Evolutionary conservation across 1,140 invertebrate genomes (phyloP), one percentile per base, ranked within the genome.

Genomic region (Philotrypesis tridentata): DNA sequence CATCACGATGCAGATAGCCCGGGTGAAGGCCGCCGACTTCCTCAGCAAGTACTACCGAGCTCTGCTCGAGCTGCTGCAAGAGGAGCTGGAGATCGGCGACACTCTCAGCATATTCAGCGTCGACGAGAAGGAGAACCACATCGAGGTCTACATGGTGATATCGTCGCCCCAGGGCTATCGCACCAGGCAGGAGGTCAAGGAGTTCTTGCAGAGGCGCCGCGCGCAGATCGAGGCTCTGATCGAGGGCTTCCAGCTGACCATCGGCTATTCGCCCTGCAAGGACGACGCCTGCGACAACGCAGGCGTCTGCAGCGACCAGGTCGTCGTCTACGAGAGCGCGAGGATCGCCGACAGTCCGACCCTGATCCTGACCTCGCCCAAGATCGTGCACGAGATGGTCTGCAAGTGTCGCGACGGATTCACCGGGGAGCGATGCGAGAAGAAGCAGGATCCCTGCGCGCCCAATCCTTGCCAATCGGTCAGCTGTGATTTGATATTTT

Each of bases 371-470:
- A 97, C 96, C 33, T 96, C 96, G 0, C 97, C 97, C 0, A 91
- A 94, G 55, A 93, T 98, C 0, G 89, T 93, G 8, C 95, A 97
- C 86, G 95, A 97, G 84, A 96, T 96, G 87, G 92, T 90, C 0
- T 98, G 97, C 87, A 94, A 94, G 79, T 98, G 97, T 89, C 93
- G 93, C 0, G 94, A 96, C 84, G 95, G 96, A 80, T 96, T 96
- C 89, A 95, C 94, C 31, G 95, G 97, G 9, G 91, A 92, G 29
- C 93, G 94, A 73, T 98, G 97, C 90, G 95, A 97, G 84, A 94
- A 95, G 84, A 93, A 96, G 21, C 96, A 97, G 90, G 97, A 98
- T 92, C 97, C 97, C 0, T 98, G 97, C 88, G 93, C 95, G n/a
- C 97, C 97, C 1, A 97, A 97, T 91, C 97, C 97, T 12, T 98